Evolutionary conservation across 2,113 vertebrate genomes (phyloP).

Genomic region (Nycticebus coucang): DNA sequence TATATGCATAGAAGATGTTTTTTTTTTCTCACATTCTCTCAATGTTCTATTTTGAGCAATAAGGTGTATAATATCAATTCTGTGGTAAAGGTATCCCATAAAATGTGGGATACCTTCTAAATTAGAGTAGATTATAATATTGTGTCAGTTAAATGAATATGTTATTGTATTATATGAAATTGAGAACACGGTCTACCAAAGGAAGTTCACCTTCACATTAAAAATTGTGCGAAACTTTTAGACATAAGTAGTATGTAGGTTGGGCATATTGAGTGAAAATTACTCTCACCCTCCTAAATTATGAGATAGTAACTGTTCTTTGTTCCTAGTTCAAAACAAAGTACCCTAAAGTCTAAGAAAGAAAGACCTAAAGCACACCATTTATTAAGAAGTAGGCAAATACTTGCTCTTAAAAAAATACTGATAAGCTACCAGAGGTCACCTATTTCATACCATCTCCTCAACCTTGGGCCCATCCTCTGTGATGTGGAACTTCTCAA

Average conservation of each 20-base stretch:
- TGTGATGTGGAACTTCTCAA: not conserved
- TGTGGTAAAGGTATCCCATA: not conserved
- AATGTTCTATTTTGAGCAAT: constrained; percentile 30
- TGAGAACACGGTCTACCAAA: not conserved
- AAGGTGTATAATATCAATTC: constrained; percentile 34
- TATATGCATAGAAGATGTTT: not conserved
- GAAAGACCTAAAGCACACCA: not conserved
- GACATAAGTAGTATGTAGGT: not conserved
- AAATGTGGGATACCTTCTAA: constrained; percentile 31
- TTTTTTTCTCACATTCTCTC: not conserved
- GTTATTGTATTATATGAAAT: constrained; percentile 44
- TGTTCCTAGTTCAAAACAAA: constrained; percentile 23
- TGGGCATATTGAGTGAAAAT: constrained; percentile 38
- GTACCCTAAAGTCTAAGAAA: not conserved
- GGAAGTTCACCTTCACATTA: constrained; percentile 12
- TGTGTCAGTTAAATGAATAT: constrained; percentile 30
- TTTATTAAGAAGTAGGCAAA: not conserved
- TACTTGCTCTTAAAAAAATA: constrained; percentile 15
- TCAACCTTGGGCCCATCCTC: not conserved
- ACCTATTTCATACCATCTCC: not conserved
- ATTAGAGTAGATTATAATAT: constrained; percentile 24
- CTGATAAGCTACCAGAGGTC: not conserved
- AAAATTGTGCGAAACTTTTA: constrained; percentile 46
- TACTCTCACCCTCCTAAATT: not conserved
- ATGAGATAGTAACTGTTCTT: constrained; percentile 21